phyloP scores from a whole-genome alignment of 2,113 vertebrate genomes.

The Numenius arquata region DNA sequence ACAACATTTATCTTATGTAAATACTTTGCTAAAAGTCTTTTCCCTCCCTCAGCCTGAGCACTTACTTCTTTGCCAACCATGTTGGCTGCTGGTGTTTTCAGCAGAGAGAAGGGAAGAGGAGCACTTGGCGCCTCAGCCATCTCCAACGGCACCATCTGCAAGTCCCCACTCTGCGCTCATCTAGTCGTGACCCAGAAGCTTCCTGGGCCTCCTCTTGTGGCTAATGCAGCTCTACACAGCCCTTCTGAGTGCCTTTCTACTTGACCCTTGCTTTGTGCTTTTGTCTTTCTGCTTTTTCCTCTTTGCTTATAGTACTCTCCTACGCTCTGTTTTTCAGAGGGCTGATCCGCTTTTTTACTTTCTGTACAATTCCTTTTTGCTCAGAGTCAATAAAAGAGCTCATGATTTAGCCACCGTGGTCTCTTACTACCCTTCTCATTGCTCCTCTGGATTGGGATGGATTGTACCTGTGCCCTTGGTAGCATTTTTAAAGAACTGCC shows the following conservation, averaged over 20 bases:
- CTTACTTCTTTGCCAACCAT: too few species aligned
- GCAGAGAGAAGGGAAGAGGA: not conserved
- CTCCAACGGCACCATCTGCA: not conserved
- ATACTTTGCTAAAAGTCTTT: not conserved
- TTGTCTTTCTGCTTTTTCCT: not conserved
- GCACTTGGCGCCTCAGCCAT: fast-evolving
- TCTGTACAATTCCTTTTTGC: not conserved
- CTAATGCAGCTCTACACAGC: not conserved
- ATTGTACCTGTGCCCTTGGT: not conserved
- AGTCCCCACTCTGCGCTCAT: fast-evolving
- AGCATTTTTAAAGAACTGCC: not conserved
- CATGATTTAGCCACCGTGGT: not conserved
- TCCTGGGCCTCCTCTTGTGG: not conserved
- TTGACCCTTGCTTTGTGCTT: not conserved
- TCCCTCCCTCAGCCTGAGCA: not conserved
- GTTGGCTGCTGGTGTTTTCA: not conserved
- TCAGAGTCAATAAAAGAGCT: not conserved
- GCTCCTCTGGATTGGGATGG: not conserved
- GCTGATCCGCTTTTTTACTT: not conserved
- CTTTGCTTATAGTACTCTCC: not conserved
- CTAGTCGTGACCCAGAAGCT: not conserved
- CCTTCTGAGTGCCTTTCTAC: not conserved
- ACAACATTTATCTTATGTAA: fast-evolving
- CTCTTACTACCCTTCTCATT: not conserved
- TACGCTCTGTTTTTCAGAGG: not conserved